Conservation (phyloP, 2,888 invertebrate genomes). For the Thera britannica region DNA sequence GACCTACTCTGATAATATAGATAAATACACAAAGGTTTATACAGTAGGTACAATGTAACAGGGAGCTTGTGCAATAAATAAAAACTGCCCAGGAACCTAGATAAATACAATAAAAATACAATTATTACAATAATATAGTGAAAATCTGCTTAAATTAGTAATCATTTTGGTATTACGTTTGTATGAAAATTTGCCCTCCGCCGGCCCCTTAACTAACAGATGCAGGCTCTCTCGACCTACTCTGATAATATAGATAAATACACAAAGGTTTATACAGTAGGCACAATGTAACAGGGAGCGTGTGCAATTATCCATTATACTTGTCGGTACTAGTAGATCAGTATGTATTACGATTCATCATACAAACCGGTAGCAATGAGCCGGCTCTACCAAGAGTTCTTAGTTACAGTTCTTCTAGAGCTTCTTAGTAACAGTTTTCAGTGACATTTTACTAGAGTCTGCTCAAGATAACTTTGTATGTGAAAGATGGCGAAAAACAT, state of each 20-base stretch:
- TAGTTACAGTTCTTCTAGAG: too few species aligned
- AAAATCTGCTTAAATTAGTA: too few species aligned
- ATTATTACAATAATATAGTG: too few species aligned
- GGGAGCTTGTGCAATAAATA: constrained; percentile 2
- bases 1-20: background rate
- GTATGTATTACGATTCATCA: constrained; percentile 17
- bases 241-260: background rate
- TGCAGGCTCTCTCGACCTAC: background rate
- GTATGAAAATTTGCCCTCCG: too few species aligned
- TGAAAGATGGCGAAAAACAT: too few species aligned
- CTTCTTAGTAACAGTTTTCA: too few species aligned
- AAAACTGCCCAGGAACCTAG: too few species aligned
- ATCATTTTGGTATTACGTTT: too few species aligned
- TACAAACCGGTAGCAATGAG: constrained; percentile 19
- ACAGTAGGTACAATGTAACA: background rate
- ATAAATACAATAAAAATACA: too few species aligned
- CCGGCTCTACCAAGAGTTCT: background rate
- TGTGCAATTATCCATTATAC: constrained; percentile 5
- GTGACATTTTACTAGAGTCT: too few species aligned
- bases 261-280: background rate
- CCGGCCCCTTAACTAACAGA: background rate
- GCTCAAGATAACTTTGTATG: too few species aligned
- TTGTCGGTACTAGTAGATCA: background rate
- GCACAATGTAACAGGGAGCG: background rate
- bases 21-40: background rate